Evolutionary conservation across 2,797 vertebrate species (phyloP).

Genomic region (Prionace glauca): DNA sequence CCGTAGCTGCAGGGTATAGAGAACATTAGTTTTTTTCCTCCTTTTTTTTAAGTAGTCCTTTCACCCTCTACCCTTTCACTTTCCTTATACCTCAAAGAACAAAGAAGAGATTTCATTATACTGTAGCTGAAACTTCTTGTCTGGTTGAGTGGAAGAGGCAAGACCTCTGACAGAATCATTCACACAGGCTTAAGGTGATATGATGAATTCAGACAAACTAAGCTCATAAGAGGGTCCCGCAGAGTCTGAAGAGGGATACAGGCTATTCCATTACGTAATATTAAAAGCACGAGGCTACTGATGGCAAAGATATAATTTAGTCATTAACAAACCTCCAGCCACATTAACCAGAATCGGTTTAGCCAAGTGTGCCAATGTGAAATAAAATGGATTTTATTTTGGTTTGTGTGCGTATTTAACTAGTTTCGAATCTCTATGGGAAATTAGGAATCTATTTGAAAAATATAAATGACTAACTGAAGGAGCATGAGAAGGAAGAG

Average conservation of each 20-base stretch:
- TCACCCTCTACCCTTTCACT: conserved; percentile 9
- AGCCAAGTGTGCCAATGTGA: not conserved
- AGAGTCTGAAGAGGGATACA: not conserved
- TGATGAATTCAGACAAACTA: conserved; percentile 33
- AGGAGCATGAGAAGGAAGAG: not conserved
- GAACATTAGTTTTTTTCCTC: not conserved
- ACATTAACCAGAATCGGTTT: not conserved
- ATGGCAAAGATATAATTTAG: not conserved
- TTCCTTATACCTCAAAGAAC: conserved; percentile 28
- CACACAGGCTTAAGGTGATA: conserved; percentile 37
- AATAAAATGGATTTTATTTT: not conserved
- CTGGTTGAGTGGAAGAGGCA: not conserved
- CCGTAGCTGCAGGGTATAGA: not conserved
- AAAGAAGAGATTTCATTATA: conserved; percentile 30
- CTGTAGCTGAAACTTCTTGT: conserved; percentile 6
- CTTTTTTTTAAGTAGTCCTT: not conserved
- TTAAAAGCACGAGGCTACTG: not conserved
- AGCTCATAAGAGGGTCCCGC: not conserved
- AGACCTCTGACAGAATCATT: conserved; percentile 22
- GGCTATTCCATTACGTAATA: not conserved
- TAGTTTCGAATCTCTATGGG: not conserved
- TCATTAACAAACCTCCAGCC: not conserved
- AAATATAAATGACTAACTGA: not conserved
- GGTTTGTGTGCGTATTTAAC: no score
- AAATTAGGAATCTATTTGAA: conserved; percentile 25